phyloP scores from a whole-genome alignment of 2,113 vertebrate genomes.

The Sprattus sprattus region DNA sequence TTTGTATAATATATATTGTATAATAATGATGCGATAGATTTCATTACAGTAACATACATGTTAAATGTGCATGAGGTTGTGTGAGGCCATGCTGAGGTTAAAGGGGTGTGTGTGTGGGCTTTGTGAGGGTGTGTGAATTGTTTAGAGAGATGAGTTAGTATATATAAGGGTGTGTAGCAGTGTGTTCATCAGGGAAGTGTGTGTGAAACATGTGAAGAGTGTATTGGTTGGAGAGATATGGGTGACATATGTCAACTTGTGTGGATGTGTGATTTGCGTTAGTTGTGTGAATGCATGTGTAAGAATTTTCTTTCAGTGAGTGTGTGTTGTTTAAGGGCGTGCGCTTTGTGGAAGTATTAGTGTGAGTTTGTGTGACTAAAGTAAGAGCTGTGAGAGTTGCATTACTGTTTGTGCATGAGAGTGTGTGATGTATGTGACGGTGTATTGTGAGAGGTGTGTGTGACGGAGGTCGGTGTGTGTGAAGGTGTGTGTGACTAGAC shows the following conservation, averaged over 20 bases:
- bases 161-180: background rate
- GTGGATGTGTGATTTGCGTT: background rate
- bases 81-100: too few species aligned
- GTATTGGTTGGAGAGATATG: too few species aligned
- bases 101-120: constrained; percentile 36
- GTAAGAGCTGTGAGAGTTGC: too few species aligned
- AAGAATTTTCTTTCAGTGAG: too few species aligned
- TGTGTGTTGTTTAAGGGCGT: too few species aligned
- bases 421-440: background rate
- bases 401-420: background rate
- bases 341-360: too few species aligned
- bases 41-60: background rate
- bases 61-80: background rate
- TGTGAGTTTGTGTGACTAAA: background rate
- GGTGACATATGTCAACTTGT: background rate
- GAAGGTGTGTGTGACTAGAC: background rate
- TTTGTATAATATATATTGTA: too few species aligned
- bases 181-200: background rate
- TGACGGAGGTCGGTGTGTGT: background rate
- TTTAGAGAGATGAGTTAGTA: constrained; percentile 8
- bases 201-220: background rate
- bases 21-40: background rate
- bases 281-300: background rate
- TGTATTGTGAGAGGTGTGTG: background rate
- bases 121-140: constrained; percentile 5